Base-by-base conservation (phyloP, 2,888 invertebrate genomes). In the Pyrrhia umbra region DNA sequence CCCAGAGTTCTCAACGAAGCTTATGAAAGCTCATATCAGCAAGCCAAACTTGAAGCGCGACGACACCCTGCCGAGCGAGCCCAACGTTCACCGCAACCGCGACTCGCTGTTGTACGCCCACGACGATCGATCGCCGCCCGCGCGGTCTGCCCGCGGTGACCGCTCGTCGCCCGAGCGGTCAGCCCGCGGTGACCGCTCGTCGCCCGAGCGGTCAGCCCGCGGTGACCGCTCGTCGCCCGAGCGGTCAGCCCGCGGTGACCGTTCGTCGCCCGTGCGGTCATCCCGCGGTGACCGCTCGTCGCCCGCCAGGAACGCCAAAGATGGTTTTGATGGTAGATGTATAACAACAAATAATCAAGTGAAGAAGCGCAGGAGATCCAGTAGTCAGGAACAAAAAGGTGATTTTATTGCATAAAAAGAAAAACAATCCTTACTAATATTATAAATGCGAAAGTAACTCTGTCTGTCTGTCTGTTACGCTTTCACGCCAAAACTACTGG, bases 51-150 rank as follows among this genome's bases (percentile, higher is more conserved):
- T 5, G 0, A 55, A 57, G 1, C 67, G 60, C 10, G 27, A 51
- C 23, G 63, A 13, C 2, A 39, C 54, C n/a, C 34, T 59, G 2
- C 27, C 45, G 6, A 25, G 40, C 2, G 64, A 62, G 8, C 43
- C 52, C 15, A 16, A n/a, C 4, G 10, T 76, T 0, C 76, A 83
- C 67, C 67, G 69, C 89, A 30, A 91, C 68, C 88, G 95, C 15
- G 86, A 92, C 52, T 81, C 81, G n/a, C 84, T 96, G 1, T 71
- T 95, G 37, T 96, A 95, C 78, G 88, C 89, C 0, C 87, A 92
- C 4, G 95, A 95, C 5, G 95, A 96, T 49, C 73, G 76, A 10
- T 47, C 21, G 16, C 90, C 90, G 1, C 83, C 95, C 70, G 88
- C 86, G 16, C 93, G 92, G 13, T 30, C 30, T 13, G 30, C 3